Conservation (phyloP, 2,797 vertebrate genomes). For the Oophaga sylvatica region DNA sequence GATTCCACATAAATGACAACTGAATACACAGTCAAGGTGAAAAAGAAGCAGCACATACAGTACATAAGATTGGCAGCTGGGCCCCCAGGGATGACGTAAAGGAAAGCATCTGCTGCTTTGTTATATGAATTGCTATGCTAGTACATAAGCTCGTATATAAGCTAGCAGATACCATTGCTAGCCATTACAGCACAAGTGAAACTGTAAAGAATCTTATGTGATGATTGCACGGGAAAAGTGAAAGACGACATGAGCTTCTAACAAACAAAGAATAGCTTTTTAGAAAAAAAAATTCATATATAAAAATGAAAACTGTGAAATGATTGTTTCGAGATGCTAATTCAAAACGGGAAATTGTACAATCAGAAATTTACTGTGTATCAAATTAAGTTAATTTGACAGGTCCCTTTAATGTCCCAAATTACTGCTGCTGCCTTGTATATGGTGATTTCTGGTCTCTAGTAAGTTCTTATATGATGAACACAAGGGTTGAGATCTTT, state of each 20-base stretch:
- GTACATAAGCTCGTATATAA: too few relatives aligned
- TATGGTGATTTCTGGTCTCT: too few relatives aligned
- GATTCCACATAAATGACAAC: not conserved
- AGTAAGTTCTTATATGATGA: too few relatives aligned
- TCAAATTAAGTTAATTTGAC: too few relatives aligned
- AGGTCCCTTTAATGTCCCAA: too few relatives aligned
- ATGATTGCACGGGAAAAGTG: not conserved
- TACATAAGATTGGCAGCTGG: slow-evolving; percentile 8
- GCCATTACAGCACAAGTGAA: not conserved
- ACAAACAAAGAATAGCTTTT: not conserved
- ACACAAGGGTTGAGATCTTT: too few relatives aligned
- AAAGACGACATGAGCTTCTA: not conserved
- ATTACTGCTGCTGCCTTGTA: too few relatives aligned
- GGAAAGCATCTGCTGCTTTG: not conserved
- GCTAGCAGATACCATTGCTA: not conserved
- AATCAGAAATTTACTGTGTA: not conserved
- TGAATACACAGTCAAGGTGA: not conserved
- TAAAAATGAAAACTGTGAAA: not conserved
- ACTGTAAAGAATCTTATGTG: not conserved
- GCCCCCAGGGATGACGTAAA: not conserved
- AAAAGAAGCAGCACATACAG: not conserved
- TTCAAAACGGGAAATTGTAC: not conserved
- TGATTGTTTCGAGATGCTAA: not conserved
- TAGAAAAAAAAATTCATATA: not conserved
- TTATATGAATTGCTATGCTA: not conserved